Conservation (phyloP, 2,797 vertebrate genomes). For the Myotis planiceps region DNA sequence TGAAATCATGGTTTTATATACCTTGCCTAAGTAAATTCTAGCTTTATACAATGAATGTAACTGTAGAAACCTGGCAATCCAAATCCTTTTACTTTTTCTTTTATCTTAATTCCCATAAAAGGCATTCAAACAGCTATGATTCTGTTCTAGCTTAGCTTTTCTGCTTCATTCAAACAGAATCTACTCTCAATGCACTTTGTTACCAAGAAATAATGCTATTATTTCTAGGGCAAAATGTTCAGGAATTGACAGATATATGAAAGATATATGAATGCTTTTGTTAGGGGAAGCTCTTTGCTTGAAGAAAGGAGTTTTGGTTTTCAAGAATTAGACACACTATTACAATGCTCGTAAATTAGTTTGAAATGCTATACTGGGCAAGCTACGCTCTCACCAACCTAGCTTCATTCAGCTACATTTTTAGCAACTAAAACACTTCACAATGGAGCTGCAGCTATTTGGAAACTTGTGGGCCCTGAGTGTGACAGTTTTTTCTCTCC, state of each 20-base stretch:
- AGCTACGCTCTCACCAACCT: rapidly evolving
- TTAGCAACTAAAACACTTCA: neutral
- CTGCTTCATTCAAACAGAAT: conserved; percentile 1
- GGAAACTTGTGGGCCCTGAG: neutral
- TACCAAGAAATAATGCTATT: neutral
- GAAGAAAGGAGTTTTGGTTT: neutral
- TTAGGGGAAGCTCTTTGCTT: neutral
- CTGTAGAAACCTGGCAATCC: neutral
- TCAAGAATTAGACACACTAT: neutral
- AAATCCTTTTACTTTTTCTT: conserved; percentile 29
- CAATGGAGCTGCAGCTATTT: neutral
- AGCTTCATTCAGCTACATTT: neutral
- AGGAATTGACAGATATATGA: neutral
- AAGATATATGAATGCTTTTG: neutral
- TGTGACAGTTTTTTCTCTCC: neutral
- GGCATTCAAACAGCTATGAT: neutral
- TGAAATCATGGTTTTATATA: conserved; percentile 14
- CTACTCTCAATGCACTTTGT: neutral
- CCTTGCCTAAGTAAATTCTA: conserved; percentile 8
- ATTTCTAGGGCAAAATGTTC: neutral
- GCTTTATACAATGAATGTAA: neutral
- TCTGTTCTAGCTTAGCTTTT: neutral
- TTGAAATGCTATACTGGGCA: neutral
- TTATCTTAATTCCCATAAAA: neutral
- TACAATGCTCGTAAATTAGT: neutral